phyloP scores from a whole-genome alignment of 1,140 invertebrate species.

The Phocides pigmalion region DNA sequence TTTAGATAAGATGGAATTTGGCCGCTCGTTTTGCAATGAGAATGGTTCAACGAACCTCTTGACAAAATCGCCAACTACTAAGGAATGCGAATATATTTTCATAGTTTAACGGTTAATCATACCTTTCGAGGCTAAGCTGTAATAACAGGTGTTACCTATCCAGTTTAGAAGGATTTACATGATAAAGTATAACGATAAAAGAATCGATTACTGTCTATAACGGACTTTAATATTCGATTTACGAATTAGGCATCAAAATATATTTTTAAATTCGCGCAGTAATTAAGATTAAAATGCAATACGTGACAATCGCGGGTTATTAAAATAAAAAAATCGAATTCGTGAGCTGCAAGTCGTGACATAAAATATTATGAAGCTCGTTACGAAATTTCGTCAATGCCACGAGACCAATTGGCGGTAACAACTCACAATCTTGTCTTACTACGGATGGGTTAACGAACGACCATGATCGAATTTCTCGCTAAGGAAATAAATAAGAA shows the following conservation, averaged over 20 bases:
- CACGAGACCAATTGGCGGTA: constrained; percentile 52
- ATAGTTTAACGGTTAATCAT: constrained; percentile 34
- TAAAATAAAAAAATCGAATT: constrained; percentile 33
- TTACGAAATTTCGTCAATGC: constrained; percentile 71
- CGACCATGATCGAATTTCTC: constrained; percentile 28
- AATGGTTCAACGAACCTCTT: constrained; percentile 44
- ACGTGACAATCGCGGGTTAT: constrained; percentile 21
- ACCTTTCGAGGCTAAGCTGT: constrained; percentile 13
- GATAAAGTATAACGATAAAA: not conserved
- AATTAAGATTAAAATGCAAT: constrained; percentile 22
- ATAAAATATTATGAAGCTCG: constrained; percentile 56
- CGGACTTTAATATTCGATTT: not conserved
- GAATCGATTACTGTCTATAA: not conserved
- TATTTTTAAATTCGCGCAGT: not conserved
- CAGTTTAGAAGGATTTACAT: constrained; percentile 5
- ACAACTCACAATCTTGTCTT: constrained; percentile 32
- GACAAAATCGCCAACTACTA: constrained; percentile 27
- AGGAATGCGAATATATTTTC: constrained; percentile 34
- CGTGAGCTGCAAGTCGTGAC: constrained; percentile 59
- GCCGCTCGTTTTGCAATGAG: constrained; percentile 50
- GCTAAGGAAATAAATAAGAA: not conserved
- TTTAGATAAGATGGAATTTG: constrained; percentile 58
- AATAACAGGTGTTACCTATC: constrained; percentile 29
- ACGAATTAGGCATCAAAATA: too few species aligned
- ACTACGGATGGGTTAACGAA: constrained; percentile 26